Evolutionary conservation across 2,797 vertebrate species (phyloP).

Genomic region (Ammospiza maritima): DNA sequence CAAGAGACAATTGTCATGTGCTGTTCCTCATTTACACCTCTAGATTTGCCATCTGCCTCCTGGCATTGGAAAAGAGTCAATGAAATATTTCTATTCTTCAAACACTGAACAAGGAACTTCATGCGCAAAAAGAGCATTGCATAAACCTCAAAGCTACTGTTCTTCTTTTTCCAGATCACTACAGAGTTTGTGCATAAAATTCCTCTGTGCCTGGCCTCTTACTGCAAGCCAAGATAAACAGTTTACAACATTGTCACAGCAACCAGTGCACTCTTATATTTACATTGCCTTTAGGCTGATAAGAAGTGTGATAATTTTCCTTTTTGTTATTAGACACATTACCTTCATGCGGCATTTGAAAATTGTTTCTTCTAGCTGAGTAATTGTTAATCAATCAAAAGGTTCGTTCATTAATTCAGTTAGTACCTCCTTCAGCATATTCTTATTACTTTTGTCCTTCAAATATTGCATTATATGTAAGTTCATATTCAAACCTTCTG

Average conservation of each 20-base stretch:
- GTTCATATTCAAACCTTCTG: not conserved
- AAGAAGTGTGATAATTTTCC: slow-evolving; percentile 3
- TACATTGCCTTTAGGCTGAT: slow-evolving; percentile 1
- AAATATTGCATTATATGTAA: slow-evolving; percentile 5
- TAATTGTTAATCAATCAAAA: slow-evolving; percentile 30
- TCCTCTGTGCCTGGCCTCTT: not conserved
- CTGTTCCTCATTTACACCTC: slow-evolving; percentile 3
- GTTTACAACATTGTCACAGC: not conserved
- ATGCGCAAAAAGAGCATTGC: not conserved
- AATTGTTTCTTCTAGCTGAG: slow-evolving; percentile 2
- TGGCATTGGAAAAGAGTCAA: not conserved
- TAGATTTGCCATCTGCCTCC: not conserved
- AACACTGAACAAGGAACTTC: not conserved
- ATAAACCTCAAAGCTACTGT: not conserved
- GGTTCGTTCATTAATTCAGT: slow-evolving; percentile 1
- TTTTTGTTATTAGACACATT: slow-evolving; percentile 22
- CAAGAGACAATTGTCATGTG: not conserved
- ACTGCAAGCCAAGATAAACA: slow-evolving; percentile 12
- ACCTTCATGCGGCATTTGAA: not conserved
- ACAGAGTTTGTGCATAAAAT: not conserved
- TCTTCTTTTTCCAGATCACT: not conserved
- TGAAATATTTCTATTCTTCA: not conserved
- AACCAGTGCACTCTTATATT: not conserved
- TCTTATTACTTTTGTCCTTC: slow-evolving; percentile 21
- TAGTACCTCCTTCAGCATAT: not conserved